Base-by-base conservation (phyloP, 1,140 invertebrate genomes). In the Drosophila tani region DNA sequence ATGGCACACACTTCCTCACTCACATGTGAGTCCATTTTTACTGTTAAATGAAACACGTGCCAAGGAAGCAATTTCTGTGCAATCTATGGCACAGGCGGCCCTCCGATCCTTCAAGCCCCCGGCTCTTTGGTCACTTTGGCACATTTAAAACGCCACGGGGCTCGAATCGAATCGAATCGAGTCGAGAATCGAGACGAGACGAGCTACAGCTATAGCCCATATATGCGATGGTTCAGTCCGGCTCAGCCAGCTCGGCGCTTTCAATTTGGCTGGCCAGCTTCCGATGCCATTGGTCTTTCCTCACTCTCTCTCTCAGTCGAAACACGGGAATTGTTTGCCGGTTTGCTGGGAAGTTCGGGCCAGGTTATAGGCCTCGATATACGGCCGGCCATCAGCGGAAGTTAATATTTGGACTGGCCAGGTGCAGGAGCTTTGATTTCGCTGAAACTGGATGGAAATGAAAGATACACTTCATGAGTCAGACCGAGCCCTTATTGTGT, bases 1-100 rank as follows among this genome's bases (percentile, higher is more conserved):
- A 66, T 65, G 66, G 75, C 53, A 62, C 62, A 86, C 82, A 87
- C 79, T 83, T 70, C 73, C 76, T 88, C 74, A 81, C 65, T 47
- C 64, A 66, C 62, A 63, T 63, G 63, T 35, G 57, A 66, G 65
- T 75, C 70, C 74, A 79, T 79, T 88, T 88, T 84, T 69, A 77
- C 75, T 81, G 82, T 79, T 90, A 85, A 91, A 90, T 91, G 85
- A 90, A 90, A 90, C 85, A 90, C 85, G 85, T 90, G 85, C 81
- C 66, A 90, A 84, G 81, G 81, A 90, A 90, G 81, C 85, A 90
- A 90, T 90, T 90, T 90, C 85, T 67, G 75, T 83, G 79, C 79
- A 87, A 87, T 87, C 83, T 82, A 82, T 73, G 71, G 53, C 70
- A 69, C 68, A 82, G 60, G 58, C 70, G 66, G 55, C 43, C 75